phyloP scores from a whole-genome alignment of 2,797 vertebrate genomes.

The Artibeus lituratus region DNA sequence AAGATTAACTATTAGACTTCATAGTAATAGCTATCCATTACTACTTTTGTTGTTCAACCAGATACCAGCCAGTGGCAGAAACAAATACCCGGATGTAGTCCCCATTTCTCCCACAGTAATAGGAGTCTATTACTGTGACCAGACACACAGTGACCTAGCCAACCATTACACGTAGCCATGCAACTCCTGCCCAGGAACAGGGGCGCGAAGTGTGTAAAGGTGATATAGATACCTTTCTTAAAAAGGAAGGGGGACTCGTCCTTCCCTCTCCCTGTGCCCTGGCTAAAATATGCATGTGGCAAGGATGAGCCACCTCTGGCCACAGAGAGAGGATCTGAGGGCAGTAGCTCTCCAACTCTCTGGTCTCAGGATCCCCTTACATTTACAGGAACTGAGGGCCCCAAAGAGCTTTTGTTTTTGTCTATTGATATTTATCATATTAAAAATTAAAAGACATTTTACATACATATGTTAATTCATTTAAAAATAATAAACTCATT shows the following conservation, averaged over 20 bases:
- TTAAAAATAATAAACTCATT: conserved; percentile 40
- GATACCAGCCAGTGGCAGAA: not conserved
- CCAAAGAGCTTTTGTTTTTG: not conserved
- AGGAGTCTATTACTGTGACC: not conserved
- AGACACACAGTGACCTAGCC: not conserved
- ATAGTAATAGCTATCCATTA: not conserved
- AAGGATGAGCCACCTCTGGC: not conserved
- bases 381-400: not conserved
- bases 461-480: not conserved
- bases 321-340: not conserved
- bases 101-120: not conserved
- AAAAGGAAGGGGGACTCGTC: not conserved
- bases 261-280: not conserved
- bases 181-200: not conserved
- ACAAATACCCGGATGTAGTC: not conserved
- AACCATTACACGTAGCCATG: not conserved
- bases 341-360: not conserved
- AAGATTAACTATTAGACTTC: not conserved
- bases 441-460: not conserved
- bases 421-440: not conserved
- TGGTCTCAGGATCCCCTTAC: not conserved
- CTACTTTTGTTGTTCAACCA: not conserved
- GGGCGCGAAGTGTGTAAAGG: not conserved
- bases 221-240: not conserved
- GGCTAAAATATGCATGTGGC: not conserved